Conservation (phyloP, 2,113 vertebrate species). For the Probosciger aterrimus region DNA sequence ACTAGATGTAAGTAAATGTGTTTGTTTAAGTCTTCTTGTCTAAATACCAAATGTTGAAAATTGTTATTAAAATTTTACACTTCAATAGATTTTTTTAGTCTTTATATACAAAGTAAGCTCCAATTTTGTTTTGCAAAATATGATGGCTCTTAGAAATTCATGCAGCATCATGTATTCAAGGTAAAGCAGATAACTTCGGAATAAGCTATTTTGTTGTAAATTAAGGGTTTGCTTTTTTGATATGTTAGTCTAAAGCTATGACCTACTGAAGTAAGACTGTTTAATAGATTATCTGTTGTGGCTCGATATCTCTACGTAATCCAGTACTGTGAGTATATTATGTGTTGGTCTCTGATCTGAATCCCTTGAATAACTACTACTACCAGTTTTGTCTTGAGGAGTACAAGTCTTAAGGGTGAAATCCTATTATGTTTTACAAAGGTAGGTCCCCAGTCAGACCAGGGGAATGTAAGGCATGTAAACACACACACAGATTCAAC, state of each 20-base stretch:
- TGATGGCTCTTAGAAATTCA: fast-evolving
- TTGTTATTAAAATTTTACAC: background rate
- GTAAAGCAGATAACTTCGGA: background rate
- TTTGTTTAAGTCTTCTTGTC: background rate
- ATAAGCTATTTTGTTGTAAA: background rate
- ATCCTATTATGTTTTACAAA: background rate
- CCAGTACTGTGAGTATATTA: background rate
- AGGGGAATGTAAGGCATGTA: background rate
- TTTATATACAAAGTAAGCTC: background rate
- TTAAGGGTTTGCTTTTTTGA: fast-evolving
- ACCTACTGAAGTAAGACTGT: background rate
- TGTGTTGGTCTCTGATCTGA: background rate
- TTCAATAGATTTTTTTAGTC: background rate
- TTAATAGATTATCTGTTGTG: background rate
- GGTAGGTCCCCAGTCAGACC: too few relatives aligned
- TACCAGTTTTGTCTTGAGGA: background rate
- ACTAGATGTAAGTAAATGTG: background rate
- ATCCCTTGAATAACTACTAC: background rate
- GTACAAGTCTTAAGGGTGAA: background rate
- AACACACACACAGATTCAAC: background rate
- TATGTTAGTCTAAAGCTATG: background rate
- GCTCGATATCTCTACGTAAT: fast-evolving
- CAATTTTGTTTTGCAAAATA: background rate
- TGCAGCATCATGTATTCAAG: background rate
- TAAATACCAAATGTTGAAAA: background rate